These are phyloP conservation scores for Heliocidaris tuberculata DNA, from an alignment of 35 echinoderm and acorn worm species.

Conservation along the genomic window DNA sequence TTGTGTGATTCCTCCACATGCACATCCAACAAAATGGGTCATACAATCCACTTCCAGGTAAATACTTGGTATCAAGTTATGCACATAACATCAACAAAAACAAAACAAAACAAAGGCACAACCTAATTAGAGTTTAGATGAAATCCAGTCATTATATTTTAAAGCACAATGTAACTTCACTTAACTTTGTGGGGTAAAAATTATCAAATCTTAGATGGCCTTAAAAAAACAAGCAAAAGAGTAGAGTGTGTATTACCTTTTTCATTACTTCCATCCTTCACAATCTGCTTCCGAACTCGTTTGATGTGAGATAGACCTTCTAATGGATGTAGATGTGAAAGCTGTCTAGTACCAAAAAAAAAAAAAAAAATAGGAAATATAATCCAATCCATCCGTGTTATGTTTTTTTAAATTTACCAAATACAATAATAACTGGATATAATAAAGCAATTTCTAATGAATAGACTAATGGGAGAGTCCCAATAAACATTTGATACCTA, in stretches of 20 bases:
- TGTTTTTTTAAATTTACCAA: too few relatives aligned
- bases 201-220: too few relatives aligned
- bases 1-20: background rate
- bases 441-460: background rate
- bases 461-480: background rate
- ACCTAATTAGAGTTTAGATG: too few relatives aligned
- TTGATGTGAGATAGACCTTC: slow-evolving; percentile 30
- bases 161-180: too few relatives aligned
- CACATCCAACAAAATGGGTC: too few relatives aligned
- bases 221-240: too few relatives aligned
- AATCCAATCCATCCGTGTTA: background rate
- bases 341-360: background rate
- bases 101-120: too few relatives aligned
- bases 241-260: background rate
- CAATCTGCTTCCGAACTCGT: background rate
- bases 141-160: too few relatives aligned
- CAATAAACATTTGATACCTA: background rate
- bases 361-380: background rate
- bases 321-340: background rate
- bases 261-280: background rate
- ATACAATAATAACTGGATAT: background rate
- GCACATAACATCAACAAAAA: too few relatives aligned
- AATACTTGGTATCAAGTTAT: too few relatives aligned
- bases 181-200: too few relatives aligned
- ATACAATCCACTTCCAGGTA: too few relatives aligned